Conservation (phyloP, 2,113 vertebrate genomes). For the Hoplias malabaricus region DNA sequence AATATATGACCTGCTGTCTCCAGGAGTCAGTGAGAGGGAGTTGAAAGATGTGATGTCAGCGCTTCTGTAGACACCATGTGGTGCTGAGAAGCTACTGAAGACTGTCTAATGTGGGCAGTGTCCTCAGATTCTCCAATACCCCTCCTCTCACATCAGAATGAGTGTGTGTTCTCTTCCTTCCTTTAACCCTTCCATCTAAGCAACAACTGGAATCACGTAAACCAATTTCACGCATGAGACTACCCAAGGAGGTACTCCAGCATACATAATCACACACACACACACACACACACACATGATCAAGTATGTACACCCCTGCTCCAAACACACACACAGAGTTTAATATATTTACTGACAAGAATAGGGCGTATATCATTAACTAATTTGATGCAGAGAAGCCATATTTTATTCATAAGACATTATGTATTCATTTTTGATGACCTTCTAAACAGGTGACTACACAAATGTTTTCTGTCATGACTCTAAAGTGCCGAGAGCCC, state of each 20-base stretch:
- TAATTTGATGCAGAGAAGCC: background rate
- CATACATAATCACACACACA: constrained; percentile 41
- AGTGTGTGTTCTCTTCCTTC: constrained; percentile 24
- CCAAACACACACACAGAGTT: background rate
- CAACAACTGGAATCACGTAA: constrained; percentile 46
- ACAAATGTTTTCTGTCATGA: background rate
- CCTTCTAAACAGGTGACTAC: background rate
- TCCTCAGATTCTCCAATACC: background rate
- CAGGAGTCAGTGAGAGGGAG: constrained; percentile 4
- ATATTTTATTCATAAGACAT: background rate
- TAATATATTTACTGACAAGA: constrained; percentile 14
- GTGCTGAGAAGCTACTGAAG: background rate
- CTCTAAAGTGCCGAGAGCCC: background rate
- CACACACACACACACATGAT: background rate
- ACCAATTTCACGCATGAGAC: constrained; percentile 54
- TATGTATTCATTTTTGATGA: background rate
- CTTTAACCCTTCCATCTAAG: constrained; percentile 41
- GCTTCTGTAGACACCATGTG: constrained; percentile 19
- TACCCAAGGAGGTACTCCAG: constrained; percentile 30
- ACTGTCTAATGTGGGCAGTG: background rate
- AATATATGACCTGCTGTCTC: constrained; percentile 19
- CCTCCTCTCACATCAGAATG: background rate
- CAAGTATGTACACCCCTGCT: background rate
- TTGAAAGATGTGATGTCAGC: constrained; percentile 24
- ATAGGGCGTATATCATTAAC: background rate